These are phyloP conservation scores for Neodontobutis hainanensis DNA, from an alignment of 2,113 vertebrate genomes.

Conservation along the genomic window DNA sequence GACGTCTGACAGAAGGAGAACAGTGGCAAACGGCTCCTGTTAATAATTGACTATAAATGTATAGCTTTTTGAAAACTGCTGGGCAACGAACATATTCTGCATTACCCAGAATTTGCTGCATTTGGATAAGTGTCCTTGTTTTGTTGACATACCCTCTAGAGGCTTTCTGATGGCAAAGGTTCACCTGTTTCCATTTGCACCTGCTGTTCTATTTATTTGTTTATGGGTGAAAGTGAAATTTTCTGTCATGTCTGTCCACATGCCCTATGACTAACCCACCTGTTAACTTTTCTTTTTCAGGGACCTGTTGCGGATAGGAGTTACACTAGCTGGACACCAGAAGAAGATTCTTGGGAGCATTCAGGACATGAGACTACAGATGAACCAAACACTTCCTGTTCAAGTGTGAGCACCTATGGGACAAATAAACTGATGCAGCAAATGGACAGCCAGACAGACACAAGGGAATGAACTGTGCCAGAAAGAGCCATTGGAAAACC, in stretches of 20 bases:
- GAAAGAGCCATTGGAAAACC: slow-evolving; percentile 78
- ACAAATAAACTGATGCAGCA: slow-evolving; percentile 54
- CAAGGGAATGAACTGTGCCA: slow-evolving; percentile 68
- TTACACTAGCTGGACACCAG: slow-evolving; percentile 97
- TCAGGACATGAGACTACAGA: slow-evolving; percentile 99
- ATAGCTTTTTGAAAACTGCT: slow-evolving; percentile 56
- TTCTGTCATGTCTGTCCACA: slow-evolving; percentile 24
- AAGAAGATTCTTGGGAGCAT: slow-evolving; percentile 99
- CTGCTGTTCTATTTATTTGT: slow-evolving; percentile 26
- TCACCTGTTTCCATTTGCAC: slow-evolving; percentile 15
- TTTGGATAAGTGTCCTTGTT: slow-evolving; percentile 25
- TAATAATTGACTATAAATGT: slow-evolving; percentile 72
- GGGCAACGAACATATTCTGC: slow-evolving; percentile 37
- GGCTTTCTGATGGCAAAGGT: slow-evolving; percentile 45
- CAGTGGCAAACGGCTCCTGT: slow-evolving; percentile 49
- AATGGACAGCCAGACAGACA: slow-evolving; percentile 57
- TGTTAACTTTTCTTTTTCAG: slow-evolving; percentile 74
- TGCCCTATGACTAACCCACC: slow-evolving; percentile 41
- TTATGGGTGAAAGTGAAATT: slow-evolving; percentile 25
- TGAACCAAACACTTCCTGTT: slow-evolving; percentile 99
- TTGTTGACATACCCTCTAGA: slow-evolving; percentile 48
- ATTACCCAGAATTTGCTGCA: slow-evolving; percentile 7
- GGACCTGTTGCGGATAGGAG: slow-evolving; percentile 97
- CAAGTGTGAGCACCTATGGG: slow-evolving; percentile 87
- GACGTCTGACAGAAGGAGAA: slow-evolving; percentile 56